Evolutionary conservation across 2,113 vertebrate genomes (phyloP).

Genomic region (Oryzias celebensis): DNA sequence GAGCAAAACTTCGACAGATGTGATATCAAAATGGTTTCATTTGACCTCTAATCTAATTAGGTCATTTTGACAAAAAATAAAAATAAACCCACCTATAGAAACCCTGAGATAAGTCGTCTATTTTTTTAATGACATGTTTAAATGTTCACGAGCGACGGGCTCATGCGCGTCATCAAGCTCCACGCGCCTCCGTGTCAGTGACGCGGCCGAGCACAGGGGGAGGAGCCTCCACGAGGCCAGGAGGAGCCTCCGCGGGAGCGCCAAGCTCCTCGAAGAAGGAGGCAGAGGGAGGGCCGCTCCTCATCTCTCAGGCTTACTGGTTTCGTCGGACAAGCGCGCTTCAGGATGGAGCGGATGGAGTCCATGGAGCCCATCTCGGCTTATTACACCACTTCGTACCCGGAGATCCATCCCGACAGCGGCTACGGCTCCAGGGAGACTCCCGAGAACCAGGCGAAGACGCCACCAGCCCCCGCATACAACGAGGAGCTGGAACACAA

Average conservation of each 20-base stretch:
- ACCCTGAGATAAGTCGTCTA: too few relatives aligned
- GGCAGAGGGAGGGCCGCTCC: neutral
- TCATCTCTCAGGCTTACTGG: neutral
- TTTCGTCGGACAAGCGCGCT: neutral
- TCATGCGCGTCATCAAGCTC: slow-evolving; percentile 34
- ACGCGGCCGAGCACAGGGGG: slow-evolving; percentile 30
- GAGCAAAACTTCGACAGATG: too few relatives aligned
- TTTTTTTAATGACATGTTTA: too few relatives aligned
- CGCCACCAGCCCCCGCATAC: slow-evolving; percentile 52
- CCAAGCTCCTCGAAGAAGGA: neutral
- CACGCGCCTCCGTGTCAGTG: slow-evolving; percentile 26
- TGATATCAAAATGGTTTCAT: too few relatives aligned
- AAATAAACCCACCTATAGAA: too few relatives aligned
- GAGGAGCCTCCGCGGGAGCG: slow-evolving; percentile 21
- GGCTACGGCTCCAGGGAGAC: slow-evolving; percentile 53
- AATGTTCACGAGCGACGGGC: neutral
- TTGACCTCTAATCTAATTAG: too few relatives aligned
- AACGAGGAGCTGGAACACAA: slow-evolving; percentile 81
- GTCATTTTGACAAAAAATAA: too few relatives aligned
- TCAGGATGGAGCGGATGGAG: slow-evolving; percentile 61
- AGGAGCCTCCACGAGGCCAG: slow-evolving; percentile 4
- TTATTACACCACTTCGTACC: slow-evolving; percentile 60
- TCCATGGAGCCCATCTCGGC: slow-evolving; percentile 73
- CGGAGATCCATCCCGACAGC: slow-evolving; percentile 68
- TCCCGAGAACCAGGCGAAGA: slow-evolving; percentile 43